Evolutionary conservation across 2,888 invertebrate species (phyloP).

Genomic region (Polyploca ridens): DNA sequence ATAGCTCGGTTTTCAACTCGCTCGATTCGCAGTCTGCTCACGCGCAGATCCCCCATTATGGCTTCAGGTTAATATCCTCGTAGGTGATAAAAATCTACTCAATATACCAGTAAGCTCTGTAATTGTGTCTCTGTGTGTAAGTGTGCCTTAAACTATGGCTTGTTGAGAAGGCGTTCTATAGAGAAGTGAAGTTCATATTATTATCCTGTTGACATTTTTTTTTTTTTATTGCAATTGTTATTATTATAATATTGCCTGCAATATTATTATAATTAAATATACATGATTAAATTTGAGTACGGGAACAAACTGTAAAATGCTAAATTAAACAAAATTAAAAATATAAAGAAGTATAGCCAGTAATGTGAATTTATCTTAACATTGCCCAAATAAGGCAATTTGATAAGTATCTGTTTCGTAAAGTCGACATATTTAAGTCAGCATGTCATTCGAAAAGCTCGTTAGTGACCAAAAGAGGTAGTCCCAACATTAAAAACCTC

Average conservation of each 20-base stretch:
- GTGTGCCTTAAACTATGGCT: too few relatives aligned
- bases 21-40: background rate
- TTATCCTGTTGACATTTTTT: too few relatives aligned
- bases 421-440: background rate
- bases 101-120: background rate
- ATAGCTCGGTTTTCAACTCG: background rate
- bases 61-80: background rate
- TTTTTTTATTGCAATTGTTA: too few relatives aligned
- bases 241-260: too few relatives aligned
- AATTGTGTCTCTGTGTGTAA: background rate
- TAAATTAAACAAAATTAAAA: background rate
- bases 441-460: background rate
- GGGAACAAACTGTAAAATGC: background rate
- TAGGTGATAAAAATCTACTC: background rate
- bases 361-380: background rate
- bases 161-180: too few relatives aligned
- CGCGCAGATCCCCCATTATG: background rate
- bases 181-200: too few relatives aligned
- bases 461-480: background rate
- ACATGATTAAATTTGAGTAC: too few relatives aligned
- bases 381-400: background rate
- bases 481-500: background rate
- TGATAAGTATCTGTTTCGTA: slow-evolving; percentile 4
- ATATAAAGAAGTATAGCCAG: background rate
- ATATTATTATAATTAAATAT: too few relatives aligned